Evolutionary conservation across 2,888 invertebrate species (phyloP).

Genomic region (Dryomyza anilis): DNA sequence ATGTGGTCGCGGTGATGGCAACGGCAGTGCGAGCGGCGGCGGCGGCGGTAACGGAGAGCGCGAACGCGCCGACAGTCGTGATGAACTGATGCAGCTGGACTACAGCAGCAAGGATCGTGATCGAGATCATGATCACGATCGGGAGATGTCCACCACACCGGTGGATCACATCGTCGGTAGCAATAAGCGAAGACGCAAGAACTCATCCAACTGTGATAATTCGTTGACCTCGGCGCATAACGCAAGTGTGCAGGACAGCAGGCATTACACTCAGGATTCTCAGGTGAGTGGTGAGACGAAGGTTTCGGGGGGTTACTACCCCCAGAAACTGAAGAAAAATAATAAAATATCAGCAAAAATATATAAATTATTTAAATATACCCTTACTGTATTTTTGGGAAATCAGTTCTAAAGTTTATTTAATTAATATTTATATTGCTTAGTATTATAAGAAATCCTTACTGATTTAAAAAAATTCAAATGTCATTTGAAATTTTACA

Average conservation of each 20-base stretch:
- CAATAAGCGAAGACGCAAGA: slow-evolving; percentile 66
- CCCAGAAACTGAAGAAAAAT: no score
- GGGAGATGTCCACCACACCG: slow-evolving; percentile 62
- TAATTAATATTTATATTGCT: no score
- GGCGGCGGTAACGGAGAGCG: slow-evolving; percentile 50
- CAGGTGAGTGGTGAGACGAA: slow-evolving; percentile 63
- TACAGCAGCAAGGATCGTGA: slow-evolving; percentile 59
- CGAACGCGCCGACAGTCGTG: slow-evolving; percentile 59
- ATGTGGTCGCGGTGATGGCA: slow-evolving; percentile 47
- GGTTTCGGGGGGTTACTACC: not conserved
- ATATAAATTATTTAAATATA: no score
- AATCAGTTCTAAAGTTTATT: no score
- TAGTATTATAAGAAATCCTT: no score
- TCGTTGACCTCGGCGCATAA: slow-evolving; percentile 67
- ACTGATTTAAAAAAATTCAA: no score
- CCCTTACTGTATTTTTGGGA: no score
- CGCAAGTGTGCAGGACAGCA: slow-evolving; percentile 65
- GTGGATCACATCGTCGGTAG: slow-evolving; percentile 62
- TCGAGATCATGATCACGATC: slow-evolving; percentile 67
- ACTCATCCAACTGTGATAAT: slow-evolving; percentile 70
- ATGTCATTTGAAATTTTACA: no score
- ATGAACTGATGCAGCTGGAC: slow-evolving; percentile 61
- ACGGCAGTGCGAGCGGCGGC: slow-evolving; percentile 45
- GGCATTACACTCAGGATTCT: slow-evolving; percentile 70
- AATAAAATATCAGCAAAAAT: no score